phyloP scores from a whole-genome alignment of 2,888 invertebrate genomes.

The Carabus problematicus region DNA sequence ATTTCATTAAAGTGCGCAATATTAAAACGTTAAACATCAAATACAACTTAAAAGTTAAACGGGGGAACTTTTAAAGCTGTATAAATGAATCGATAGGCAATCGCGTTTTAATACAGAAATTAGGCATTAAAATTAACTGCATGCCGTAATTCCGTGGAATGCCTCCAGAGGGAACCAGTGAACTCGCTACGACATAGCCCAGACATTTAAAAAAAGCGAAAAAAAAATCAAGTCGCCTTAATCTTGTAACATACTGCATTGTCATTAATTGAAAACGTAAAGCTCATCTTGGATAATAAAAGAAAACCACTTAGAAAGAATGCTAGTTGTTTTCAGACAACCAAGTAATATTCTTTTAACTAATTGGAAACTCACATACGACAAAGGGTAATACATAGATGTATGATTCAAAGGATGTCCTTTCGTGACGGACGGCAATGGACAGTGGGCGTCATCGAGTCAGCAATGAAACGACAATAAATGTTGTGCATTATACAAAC shows the following conservation, averaged over 20 bases:
- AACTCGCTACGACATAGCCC: background rate
- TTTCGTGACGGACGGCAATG: too few relatives aligned
- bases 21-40: too few relatives aligned
- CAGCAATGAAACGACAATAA: slow-evolving; percentile 14
- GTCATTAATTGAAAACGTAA: slow-evolving; percentile 8
- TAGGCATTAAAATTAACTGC: slow-evolving; percentile 19
- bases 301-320: too few relatives aligned
- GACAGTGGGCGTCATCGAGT: background rate
- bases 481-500: slow-evolving; percentile 5
- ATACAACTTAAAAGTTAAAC: background rate
- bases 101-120: slow-evolving; percentile 15
- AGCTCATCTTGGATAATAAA: too few relatives aligned
- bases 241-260: slow-evolving; percentile 12
- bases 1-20: too few relatives aligned
- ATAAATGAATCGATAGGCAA: slow-evolving; percentile 10
- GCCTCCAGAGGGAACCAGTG: background rate
- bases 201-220: slow-evolving; percentile 12
- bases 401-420: too few relatives aligned
- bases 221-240: background rate
- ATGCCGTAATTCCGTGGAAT: background rate
- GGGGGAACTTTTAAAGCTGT: slow-evolving; percentile 8
- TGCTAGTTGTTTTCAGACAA: too few relatives aligned
- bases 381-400: too few relatives aligned
- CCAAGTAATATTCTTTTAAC: too few relatives aligned
- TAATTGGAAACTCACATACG: too few relatives aligned